A percentile compares a stretch with the other conserved stretches of the same genome.
phyloP scores from a whole-genome alignment of 2,797 vertebrate genomes.

The Chaetodon trifasciatus region DNA sequence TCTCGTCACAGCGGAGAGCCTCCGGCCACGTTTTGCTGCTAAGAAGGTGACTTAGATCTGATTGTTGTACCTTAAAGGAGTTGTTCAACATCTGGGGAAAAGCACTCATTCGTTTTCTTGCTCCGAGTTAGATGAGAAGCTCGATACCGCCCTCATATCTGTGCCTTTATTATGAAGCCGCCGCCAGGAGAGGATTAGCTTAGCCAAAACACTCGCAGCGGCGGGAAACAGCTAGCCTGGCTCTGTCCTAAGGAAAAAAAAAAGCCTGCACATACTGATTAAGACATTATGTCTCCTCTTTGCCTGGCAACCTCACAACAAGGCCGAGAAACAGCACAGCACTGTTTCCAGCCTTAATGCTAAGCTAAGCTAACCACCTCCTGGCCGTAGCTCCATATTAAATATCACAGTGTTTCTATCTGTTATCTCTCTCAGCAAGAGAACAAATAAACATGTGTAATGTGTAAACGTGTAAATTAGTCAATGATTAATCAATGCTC shows the following conservation, averaged over 20 bases:
- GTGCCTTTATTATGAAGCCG: not conserved
- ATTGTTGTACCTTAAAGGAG: not conserved
- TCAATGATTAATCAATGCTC: not conserved
- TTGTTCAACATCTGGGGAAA: not conserved
- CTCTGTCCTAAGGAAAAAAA: not conserved
- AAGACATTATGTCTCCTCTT: not conserved
- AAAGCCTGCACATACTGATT: not conserved
- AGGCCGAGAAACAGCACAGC: too few relatives aligned
- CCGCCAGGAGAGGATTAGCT: not conserved
- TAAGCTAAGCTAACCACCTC: not conserved
- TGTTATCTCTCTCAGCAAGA: not conserved
- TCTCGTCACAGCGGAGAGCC: not conserved
- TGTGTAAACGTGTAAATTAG: not conserved
- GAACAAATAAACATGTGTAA: too few relatives aligned
- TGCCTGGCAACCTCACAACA: too few relatives aligned
- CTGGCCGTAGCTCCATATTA: too few relatives aligned
- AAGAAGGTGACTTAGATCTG: slow-evolving; percentile 11
- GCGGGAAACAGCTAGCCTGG: not conserved
- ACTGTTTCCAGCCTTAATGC: not conserved
- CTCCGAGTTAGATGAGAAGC: not conserved
- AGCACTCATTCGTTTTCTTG: not conserved
- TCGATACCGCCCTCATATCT: not conserved
- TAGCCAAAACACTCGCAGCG: not conserved
- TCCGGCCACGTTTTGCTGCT: not conserved
- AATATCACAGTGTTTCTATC: not conserved